Evolutionary conservation across 2,113 vertebrate genomes (phyloP).

Genomic region (Murina feae): DNA sequence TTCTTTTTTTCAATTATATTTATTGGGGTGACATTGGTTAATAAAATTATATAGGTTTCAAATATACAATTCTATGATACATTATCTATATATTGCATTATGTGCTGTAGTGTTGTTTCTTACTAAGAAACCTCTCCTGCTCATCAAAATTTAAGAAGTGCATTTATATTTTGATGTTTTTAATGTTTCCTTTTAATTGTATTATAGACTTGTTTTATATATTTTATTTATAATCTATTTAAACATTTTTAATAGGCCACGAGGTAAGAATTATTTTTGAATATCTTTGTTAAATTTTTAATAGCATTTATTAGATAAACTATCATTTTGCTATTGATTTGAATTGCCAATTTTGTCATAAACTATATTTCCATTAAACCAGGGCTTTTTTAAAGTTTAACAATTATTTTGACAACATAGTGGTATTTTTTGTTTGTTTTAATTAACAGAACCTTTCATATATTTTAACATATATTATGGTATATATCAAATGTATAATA

Average conservation of each 20-base stretch:
- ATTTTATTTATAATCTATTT: background rate
- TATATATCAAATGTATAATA: background rate
- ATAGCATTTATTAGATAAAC: background rate
- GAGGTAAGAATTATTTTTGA: background rate
- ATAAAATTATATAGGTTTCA: background rate
- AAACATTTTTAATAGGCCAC: background rate
- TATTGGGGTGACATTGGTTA: background rate
- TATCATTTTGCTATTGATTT: background rate
- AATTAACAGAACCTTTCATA: background rate
- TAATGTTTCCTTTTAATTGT: background rate
- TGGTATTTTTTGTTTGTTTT: background rate
- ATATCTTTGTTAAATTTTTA: background rate
- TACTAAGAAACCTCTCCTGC: background rate
- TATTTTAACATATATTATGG: background rate
- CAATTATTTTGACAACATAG: background rate
- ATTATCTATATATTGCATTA: background rate
- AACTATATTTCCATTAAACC: background rate
- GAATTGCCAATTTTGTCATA: background rate
- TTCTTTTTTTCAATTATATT: background rate
- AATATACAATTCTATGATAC: background rate
- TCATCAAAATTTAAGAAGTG: background rate
- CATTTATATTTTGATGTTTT: background rate
- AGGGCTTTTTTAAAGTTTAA: background rate
- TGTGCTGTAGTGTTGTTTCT: background rate
- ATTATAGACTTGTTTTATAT: background rate